A percentile compares a stretch with the other conserved stretches of the same genome.
Evolutionary conservation across 2,113 vertebrate species (phyloP).

Genomic region (Gobius niger): DNA sequence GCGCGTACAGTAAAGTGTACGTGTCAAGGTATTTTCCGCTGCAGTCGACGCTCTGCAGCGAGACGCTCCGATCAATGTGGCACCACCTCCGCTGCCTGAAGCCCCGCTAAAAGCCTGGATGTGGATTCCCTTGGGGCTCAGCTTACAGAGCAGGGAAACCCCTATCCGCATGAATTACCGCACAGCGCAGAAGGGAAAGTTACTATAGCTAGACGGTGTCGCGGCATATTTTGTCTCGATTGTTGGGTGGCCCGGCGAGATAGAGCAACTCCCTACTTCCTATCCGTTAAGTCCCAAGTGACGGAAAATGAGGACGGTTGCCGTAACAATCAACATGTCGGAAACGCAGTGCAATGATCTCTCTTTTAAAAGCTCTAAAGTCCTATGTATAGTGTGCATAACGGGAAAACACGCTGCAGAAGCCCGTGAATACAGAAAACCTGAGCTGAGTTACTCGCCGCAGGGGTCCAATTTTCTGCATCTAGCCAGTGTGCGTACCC

Average conservation of each 20-base stretch:
- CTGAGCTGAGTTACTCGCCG: neutral
- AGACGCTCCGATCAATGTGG: slow-evolving; percentile 57
- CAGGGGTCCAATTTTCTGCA: neutral
- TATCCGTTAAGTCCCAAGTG: too few species aligned
- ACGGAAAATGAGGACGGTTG: too few species aligned
- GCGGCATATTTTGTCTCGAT: too few species aligned
- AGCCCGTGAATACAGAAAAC: too few species aligned
- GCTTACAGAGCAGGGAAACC: slow-evolving; percentile 32
- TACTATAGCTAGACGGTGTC: neutral
- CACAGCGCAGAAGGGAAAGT: slow-evolving; percentile 12
- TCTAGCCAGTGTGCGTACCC: neutral
- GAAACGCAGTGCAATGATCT: too few species aligned
- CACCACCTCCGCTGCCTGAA: slow-evolving; percentile 59
- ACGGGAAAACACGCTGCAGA: too few species aligned
- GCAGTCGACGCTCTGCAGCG: slow-evolving; percentile 37
- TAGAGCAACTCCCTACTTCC: too few species aligned
- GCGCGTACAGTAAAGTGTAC: neutral
- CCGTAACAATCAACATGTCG: too few species aligned
- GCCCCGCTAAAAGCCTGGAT: slow-evolving; percentile 60
- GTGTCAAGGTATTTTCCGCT: slow-evolving; percentile 31
- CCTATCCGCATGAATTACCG: neutral
- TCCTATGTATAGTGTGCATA: too few species aligned
- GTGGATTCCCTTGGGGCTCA: slow-evolving; percentile 48
- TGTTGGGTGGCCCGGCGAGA: too few species aligned
- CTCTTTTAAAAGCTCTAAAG: too few species aligned